Base-by-base conservation (phyloP, 2,888 invertebrate genomes). In the Siphonodentalium dalli region DNA sequence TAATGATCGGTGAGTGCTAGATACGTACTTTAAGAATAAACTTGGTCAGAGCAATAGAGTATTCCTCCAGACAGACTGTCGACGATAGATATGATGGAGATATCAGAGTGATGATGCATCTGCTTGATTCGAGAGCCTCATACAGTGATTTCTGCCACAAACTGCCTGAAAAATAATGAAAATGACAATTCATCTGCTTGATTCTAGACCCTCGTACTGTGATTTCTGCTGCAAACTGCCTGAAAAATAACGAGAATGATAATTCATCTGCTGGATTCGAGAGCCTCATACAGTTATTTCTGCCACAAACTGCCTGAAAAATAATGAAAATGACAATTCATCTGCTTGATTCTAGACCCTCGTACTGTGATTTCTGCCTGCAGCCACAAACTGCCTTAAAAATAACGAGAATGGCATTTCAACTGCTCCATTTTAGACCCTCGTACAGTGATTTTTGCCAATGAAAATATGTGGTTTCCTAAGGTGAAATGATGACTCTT, bases 141-240 rank as follows among this genome's bases (percentile, higher is more conserved):
- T 78, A 79, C 44, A 79, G 53, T 13, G 72, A 65, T 50, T 77
- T 65, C 66, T 78, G 78, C 78, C 79, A 79, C 28, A 71, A 63
- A 37, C 65, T 70, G 13, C 79, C 79, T 78, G 58, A 13, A 62
- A 52, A 35, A 43, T 29, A n/a, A 23, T n/a, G 31, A 29, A 26
- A 18, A 37, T n/a, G 20, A 37, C 35, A 26, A 37, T 23, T 13
- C 13, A 24, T 2, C n/a, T 20, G 21, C 9, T 15, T 44, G 20
- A 35, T 34, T 13, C 6, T 9, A 7, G 18, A 15, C n/a, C n/a
- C n/a, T n/a, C n/a, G n/a, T n/a, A n/a, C n/a, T n/a, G n/a, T n/a
- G n/a, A n/a, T n/a, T n/a, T n/a, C n/a, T n/a, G n/a, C n/a, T n/a
- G n/a, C n/a, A n/a, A n/a, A n/a, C n/a, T n/a, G n/a, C n/a, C n/a